Evolutionary conservation across 2,797 vertebrate species (phyloP).

Genomic region (Calcarius lapponicus): DNA sequence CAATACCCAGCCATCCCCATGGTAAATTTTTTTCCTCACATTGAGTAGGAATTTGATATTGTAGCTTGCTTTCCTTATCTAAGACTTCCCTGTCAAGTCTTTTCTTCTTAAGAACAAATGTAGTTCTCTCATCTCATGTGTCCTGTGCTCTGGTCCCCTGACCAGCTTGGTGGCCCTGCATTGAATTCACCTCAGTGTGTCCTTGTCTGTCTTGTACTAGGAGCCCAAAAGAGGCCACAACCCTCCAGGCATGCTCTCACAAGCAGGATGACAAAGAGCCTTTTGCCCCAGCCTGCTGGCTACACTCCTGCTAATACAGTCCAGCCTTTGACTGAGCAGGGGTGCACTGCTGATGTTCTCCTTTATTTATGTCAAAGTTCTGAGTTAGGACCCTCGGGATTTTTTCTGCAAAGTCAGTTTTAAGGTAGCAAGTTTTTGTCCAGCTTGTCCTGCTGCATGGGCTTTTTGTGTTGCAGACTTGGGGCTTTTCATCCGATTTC

Average conservation of each 20-base stretch:
- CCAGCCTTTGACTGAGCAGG: background rate
- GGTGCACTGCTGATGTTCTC: background rate
- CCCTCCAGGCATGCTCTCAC: background rate
- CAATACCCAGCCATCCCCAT: background rate
- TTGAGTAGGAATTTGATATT: background rate
- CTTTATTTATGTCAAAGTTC: background rate
- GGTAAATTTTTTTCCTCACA: background rate
- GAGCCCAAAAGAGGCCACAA: background rate
- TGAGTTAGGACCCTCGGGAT: background rate
- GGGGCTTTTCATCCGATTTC: background rate
- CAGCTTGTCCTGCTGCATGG: background rate
- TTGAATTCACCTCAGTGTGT: background rate
- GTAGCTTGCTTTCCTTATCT: background rate
- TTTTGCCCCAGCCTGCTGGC: background rate
- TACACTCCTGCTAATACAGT: background rate
- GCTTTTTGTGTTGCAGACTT: background rate
- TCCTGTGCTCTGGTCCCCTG: background rate
- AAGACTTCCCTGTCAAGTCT: background rate
- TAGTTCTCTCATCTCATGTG: background rate
- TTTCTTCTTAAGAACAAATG: background rate
- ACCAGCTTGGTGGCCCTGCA: background rate
- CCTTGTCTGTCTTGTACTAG: background rate
- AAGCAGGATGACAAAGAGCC: background rate
- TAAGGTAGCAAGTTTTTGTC: background rate
- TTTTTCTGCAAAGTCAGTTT: background rate